Evolutionary conservation across 1,140 invertebrate species (phyloP).

Genomic region (Chironomus tepperi): DNA sequence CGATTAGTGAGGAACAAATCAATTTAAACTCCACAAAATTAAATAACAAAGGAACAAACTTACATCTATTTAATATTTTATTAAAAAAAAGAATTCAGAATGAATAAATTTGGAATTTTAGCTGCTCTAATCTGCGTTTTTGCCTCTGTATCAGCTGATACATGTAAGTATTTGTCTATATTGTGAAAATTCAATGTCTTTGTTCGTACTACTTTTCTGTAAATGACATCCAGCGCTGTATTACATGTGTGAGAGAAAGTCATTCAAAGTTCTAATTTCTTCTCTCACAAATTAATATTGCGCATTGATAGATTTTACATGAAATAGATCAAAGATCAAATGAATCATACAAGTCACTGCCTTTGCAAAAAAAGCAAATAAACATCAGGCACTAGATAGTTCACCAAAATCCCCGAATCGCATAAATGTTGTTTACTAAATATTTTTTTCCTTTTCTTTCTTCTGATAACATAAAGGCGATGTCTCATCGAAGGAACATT

Average conservation of each 20-base stretch:
- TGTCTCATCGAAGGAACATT: not conserved
- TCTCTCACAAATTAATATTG: not conserved
- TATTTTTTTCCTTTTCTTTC: not conserved
- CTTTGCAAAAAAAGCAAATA: not conserved
- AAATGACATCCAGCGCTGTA: not conserved
- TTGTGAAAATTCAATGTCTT: not conserved
- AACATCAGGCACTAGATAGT: too few species aligned
- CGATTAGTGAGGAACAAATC: not conserved
- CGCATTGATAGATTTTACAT: not conserved
- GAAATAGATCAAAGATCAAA: not conserved
- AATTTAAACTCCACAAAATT: too few species aligned
- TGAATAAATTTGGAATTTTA: slow-evolving; percentile 3
- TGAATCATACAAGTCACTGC: not conserved
- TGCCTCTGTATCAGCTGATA: slow-evolving; percentile 10
- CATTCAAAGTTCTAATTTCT: not conserved
- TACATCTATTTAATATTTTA: not conserved
- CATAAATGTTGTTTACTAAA: not conserved
- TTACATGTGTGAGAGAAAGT: not conserved
- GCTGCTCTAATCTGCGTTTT: not conserved
- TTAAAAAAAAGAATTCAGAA: not conserved
- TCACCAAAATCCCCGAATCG: too few species aligned
- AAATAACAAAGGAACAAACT: not conserved
- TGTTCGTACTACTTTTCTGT: not conserved
- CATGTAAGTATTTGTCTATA: not conserved
- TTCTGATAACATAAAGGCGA: not conserved